Evolutionary conservation across 2,797 vertebrate species (phyloP).

Genomic region (Hippopotamyrus pictus): DNA sequence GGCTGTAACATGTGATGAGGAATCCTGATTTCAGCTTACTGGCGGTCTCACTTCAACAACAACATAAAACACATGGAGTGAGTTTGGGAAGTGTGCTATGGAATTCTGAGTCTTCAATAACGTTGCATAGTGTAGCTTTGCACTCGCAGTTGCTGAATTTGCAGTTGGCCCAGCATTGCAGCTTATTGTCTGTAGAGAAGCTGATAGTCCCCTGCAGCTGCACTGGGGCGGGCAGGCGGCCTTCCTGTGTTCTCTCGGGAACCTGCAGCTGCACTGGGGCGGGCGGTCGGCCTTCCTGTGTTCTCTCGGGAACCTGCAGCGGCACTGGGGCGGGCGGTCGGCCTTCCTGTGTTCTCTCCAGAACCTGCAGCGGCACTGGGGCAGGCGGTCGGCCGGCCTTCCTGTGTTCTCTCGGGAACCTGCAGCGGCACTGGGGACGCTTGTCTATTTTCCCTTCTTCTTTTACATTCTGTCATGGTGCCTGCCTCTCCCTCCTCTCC

Average conservation of each 20-base stretch:
- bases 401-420: background rate
- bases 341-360: background rate
- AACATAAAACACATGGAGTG: background rate
- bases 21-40: background rate
- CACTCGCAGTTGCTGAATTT: background rate
- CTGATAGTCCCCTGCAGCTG: background rate
- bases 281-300: background rate
- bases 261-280: background rate
- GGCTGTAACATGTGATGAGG: background rate
- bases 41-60: background rate
- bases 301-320: background rate
- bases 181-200: background rate
- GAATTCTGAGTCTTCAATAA: background rate
- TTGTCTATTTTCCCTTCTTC: slow-evolving; percentile 35
- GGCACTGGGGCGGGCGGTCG: background rate
- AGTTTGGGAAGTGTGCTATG: background rate
- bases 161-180: background rate
- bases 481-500: background rate
- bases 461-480: slow-evolving; percentile 10
- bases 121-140: background rate
- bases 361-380: background rate
- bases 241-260: background rate
- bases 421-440: background rate
- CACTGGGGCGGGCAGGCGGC: too few relatives aligned
- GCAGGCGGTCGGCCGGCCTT: background rate